Percentiles rank a stretch among this genome's conserved stretches.
Evolutionary conservation across 1,140 invertebrate genomes (phyloP).

Genomic region (Halesus radiatus): DNA sequence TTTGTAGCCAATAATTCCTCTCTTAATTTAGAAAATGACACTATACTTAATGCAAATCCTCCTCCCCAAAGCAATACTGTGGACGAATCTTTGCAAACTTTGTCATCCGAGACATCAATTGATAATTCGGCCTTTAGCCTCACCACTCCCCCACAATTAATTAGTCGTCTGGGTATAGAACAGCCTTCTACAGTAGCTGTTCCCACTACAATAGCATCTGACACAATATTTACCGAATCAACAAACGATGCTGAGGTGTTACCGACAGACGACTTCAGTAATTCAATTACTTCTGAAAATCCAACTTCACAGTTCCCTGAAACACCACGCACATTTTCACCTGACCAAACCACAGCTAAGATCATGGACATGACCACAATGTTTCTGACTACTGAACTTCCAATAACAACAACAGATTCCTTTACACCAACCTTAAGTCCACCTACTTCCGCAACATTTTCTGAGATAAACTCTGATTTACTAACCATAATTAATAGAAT

Average conservation of each 20-base stretch:
- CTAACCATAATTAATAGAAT: slow-evolving; percentile 45
- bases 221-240: not conserved
- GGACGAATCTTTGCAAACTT: not conserved
- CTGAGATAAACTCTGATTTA: slow-evolving; percentile 33
- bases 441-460: slow-evolving; percentile 19
- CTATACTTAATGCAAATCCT: not conserved
- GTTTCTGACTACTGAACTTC: slow-evolving; percentile 17
- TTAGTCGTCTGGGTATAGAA: not conserved
- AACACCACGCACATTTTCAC: not conserved
- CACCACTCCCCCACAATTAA: not conserved
- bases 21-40: not conserved
- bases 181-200: not conserved
- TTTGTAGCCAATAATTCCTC: slow-evolving; percentile 18
- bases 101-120: slow-evolving; percentile 1
- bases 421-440: slow-evolving; percentile 23
- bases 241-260: not conserved
- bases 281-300: not conserved
- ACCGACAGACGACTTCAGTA: not conserved
- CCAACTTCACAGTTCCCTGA: not conserved
- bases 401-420: slow-evolving; percentile 14
- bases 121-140: slow-evolving; percentile 5
- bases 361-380: slow-evolving; percentile 37
- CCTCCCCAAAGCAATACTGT: not conserved
- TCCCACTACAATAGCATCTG: not conserved
- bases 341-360: not conserved